These are phyloP conservation scores for Epistrophe eligans DNA, from an alignment of 2,888 invertebrate species.

Conservation along the genomic window DNA sequence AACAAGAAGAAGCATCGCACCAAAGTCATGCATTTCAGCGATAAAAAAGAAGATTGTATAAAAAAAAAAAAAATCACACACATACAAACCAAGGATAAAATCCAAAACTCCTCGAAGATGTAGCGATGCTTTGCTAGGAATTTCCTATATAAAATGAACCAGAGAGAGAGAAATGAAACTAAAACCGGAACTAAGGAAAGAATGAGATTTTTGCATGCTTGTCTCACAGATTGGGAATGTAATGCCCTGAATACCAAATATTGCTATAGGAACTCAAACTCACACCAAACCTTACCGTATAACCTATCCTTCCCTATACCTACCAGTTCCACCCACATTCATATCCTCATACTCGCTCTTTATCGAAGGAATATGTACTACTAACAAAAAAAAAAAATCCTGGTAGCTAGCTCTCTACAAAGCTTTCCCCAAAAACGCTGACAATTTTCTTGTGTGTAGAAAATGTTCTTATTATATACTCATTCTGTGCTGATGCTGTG, in stretches of 20 bases:
- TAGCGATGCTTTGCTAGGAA: constrained; percentile 59
- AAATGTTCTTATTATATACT: constrained; percentile 67
- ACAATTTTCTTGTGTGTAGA: constrained; percentile 68
- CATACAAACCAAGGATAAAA: not conserved
- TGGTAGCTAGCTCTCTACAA: constrained; percentile 47
- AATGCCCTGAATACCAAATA: constrained; percentile 75
- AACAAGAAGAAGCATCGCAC: constrained; percentile 36
- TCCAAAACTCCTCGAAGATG: constrained; percentile 63
- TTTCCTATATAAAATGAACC: constrained; percentile 55
- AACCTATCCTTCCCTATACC: too few relatives aligned
- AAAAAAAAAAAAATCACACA: not conserved
- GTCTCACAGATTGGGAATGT: constrained; percentile 74
- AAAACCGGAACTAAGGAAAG: constrained; percentile 63
- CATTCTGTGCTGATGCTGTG: not conserved
- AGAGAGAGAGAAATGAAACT: constrained; percentile 46
- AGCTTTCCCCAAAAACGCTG: constrained; percentile 70
- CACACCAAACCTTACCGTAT: not conserved
- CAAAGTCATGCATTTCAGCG: constrained; percentile 54
- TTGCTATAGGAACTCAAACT: constrained; percentile 50
- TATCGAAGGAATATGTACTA: not conserved
- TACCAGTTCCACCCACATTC: constrained; percentile 13
- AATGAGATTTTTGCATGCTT: constrained; percentile 75
- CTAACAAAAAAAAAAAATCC: constrained; percentile 14
- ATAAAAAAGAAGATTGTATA: constrained; percentile 14
- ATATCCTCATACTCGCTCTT: not conserved